Base-by-base conservation (phyloP, 2,113 vertebrate species). In the Excalfactoria chinensis region DNA sequence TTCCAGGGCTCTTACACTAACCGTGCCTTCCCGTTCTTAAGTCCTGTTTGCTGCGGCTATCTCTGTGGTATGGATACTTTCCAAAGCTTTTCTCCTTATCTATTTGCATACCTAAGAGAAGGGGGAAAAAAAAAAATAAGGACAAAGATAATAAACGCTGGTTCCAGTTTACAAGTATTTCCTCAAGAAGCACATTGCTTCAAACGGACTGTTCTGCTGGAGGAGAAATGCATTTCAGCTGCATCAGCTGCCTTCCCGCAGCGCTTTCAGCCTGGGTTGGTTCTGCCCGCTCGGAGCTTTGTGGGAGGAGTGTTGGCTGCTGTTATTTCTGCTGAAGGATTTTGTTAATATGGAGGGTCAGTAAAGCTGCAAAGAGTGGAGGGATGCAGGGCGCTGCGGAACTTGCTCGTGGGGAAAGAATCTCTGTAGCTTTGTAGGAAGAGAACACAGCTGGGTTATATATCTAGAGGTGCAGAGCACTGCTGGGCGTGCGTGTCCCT, bases 1-100 rank as follows among this genome's bases (percentile, higher is more conserved):
- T 89, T 88, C 70, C 81, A 68, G 77, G 73, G 88, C 62, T 92
- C 95, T 59, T 79, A 84, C 63, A 84, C 67, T 71, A 87, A 91
- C 73, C 58, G 95, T 97, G 96, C 95, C 95, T 97, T 97, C 83
- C 83, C 92, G 81, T 94, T 93, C 30, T 63, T 75, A 28, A 43
- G 20, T 74, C 87, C 40, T 80, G 63, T 84, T 84, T 95, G 53
- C 94, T 86, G 46, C 71, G 79, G 72, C 77, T 90, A n/a, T 82
- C 30, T 74, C 68, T 80, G 66, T 93, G 56, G 74, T 85, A 72
- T 49, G 81, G 70, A 96, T 90, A 93, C 92, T 90, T 93, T 96
- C 85, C 95, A 93, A 82, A 94, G 89, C 87, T 88, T 79, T 80
- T 37, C 43, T 19, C 58, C 43, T 83, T 92, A 71, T 48, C 82